A percentile compares a stretch with the other conserved stretches of the same genome.
phyloP scores from a whole-genome alignment of 2,888 invertebrate species.

The Oscheius sp. region DNA sequence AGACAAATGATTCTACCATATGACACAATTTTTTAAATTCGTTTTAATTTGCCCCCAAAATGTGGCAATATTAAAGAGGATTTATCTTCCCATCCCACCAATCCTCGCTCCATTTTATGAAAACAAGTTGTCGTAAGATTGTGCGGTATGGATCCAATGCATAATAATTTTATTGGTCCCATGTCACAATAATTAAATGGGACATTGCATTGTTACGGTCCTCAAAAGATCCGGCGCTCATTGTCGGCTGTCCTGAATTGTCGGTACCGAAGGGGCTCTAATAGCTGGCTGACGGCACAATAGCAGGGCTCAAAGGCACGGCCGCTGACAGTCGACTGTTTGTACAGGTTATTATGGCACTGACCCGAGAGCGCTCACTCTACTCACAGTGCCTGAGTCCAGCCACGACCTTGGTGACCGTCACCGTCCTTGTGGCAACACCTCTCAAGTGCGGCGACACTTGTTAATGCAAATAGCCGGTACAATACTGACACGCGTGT shows the following conservation, averaged over 20 bases:
- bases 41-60: too few species aligned
- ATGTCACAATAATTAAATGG: too few species aligned
- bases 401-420: conserved; percentile 24
- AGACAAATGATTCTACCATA: too few species aligned
- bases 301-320: conserved; percentile 21
- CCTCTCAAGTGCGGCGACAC: conserved; percentile 30
- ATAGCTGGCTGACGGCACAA: conserved; percentile 24
- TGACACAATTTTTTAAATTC: too few species aligned
- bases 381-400: neutral
- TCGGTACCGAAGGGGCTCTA: conserved; percentile 26
- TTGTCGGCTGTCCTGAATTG: conserved; percentile 17
- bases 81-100: too few species aligned
- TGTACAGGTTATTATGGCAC: conserved; percentile 25
- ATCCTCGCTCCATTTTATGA: too few species aligned
- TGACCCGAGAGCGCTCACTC: conserved; percentile 16
- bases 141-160: too few species aligned
- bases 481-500: conserved; percentile 27
- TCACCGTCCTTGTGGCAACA: conserved; percentile 29
- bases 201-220: too few species aligned
- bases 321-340: conserved; percentile 29
- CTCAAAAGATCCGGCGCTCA: conserved; percentile 21
- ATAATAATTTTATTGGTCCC: too few species aligned
- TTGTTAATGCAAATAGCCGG: conserved; percentile 31
- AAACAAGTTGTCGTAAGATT: too few species aligned
- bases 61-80: too few species aligned